A percentile compares a stretch with the other conserved stretches of the same genome.
These are phyloP conservation scores for Myrmecophaga tridactyla DNA, from an alignment of 2,113 vertebrate genomes.

Conservation along the genomic window DNA sequence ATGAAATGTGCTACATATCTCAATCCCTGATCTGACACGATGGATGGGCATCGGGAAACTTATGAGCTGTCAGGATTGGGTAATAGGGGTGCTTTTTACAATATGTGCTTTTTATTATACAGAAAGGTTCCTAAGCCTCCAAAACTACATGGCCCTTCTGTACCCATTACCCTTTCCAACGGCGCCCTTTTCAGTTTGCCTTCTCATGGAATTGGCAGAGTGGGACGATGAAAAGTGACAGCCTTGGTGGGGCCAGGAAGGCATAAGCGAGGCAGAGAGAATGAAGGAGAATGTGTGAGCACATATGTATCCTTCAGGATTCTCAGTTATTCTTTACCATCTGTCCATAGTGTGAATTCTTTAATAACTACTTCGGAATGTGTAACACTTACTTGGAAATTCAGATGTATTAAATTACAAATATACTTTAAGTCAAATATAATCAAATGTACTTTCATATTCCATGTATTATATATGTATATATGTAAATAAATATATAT, in stretches of 20 bases:
- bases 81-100: background rate
- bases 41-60: background rate
- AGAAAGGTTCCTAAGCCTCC: background rate
- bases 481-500: slow-evolving; percentile 78
- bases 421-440: slow-evolving; percentile 77
- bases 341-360: slow-evolving; percentile 77
- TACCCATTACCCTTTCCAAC: slow-evolving; percentile 62
- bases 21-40: background rate
- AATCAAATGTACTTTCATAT: slow-evolving; percentile 77
- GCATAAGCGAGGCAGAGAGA: slow-evolving; percentile 71
- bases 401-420: slow-evolving; percentile 78
- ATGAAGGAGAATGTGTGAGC: slow-evolving; percentile 74
- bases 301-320: slow-evolving; percentile 77
- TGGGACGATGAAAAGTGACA: slow-evolving; percentile 71
- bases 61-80: slow-evolving; percentile 25
- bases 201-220: slow-evolving; percentile 72
- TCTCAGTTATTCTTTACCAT: slow-evolving; percentile 80
- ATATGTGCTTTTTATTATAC: slow-evolving; percentile 1
- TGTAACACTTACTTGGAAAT: slow-evolving; percentile 76
- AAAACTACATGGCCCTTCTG: slow-evolving; percentile 48
- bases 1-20: background rate
- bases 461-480: slow-evolving; percentile 76
- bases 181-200: slow-evolving; percentile 60
- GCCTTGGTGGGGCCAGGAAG: slow-evolving; percentile 73
- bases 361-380: slow-evolving; percentile 79